Base-by-base conservation (phyloP, 2,888 invertebrate species). In the Ferrisia virgata region DNA sequence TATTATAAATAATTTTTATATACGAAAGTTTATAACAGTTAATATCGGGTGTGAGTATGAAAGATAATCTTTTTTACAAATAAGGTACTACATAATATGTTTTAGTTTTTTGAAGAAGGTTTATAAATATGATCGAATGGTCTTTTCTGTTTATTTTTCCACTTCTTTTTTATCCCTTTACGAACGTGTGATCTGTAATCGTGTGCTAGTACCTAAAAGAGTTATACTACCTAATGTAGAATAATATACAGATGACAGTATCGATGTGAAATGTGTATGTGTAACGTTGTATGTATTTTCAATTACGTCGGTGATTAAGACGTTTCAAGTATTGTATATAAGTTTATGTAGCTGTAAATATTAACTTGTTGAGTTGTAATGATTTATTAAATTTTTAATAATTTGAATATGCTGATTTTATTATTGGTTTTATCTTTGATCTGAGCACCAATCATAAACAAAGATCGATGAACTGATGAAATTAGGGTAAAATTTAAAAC, bases 331-430 rank as follows among this genome's bases (percentile, higher is more conserved):
- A 64, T 64, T 72, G 72, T 33, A 72, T 33, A 33, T 72, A 72
- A 22, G 0, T 33, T 72, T 36, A 72, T 72, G 72, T 79, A 47
- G 47, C 40, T 79, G 79, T 79, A 79, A 15, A 43, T 79, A 79
- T 79, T 43, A 79, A 82, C 69, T 82, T 82, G 82, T 82, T 82
- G 82, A 82, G 82, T 82, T 82, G 28, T 82, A 72, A 82, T 82
- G 64, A 82, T 69, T 82, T 82, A 82, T 76, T 82, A 82, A 82
- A 82, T 82, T 82, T 72, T 82, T 82, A 72, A 72, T 72, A 33
- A 72, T 72, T 72, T 72, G 31, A 64, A 28, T 5, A 28, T 33
- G 8, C 1, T 58, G 58, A 22, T 43, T 43, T 43, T 13, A n/a
- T n/a, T 43, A 5, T 15, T 36, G 5, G 4, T 36, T 43, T 43